Evolutionary conservation across 2,113 vertebrate species (phyloP).

Genomic region (Thomomys bottae): DNA sequence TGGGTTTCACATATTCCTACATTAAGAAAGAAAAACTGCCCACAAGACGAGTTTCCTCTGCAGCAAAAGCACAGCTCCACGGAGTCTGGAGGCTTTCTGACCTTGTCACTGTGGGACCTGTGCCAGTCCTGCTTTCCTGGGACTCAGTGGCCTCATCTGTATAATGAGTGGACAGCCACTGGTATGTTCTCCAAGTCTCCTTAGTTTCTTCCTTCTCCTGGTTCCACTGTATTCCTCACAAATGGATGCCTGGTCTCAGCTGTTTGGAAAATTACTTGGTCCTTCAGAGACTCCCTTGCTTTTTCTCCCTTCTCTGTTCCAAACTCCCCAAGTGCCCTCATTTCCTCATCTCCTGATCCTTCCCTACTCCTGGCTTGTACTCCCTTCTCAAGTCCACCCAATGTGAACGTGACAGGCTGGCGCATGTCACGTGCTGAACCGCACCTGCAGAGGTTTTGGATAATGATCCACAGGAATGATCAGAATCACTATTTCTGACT

Average conservation of each 20-base stretch:
- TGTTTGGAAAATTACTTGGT: neutral
- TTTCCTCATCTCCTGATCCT: neutral
- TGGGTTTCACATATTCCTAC: neutral
- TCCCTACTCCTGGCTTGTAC: neutral
- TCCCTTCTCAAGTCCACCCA: neutral
- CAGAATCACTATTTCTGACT: constrained; percentile 95
- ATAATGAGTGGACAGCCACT: neutral
- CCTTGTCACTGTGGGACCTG: neutral
- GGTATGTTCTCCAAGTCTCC: neutral
- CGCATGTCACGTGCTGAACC: neutral
- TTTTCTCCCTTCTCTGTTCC: neutral
- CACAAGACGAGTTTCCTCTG: neutral
- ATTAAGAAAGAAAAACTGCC: neutral
- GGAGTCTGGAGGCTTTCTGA: neutral
- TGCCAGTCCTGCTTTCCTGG: neutral
- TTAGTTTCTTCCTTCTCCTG: neutral
- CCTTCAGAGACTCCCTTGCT: neutral
- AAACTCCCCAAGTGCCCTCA: neutral
- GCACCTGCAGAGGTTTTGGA: constrained; percentile 95
- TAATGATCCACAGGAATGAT: constrained; percentile 94
- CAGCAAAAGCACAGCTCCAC: neutral
- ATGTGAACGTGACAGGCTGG: neutral
- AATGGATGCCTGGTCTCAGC: neutral
- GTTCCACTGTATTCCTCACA: neutral
- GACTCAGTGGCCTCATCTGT: neutral